Conservation (phyloP, 1,140 invertebrate species). For the Octopus sinensis region DNA sequence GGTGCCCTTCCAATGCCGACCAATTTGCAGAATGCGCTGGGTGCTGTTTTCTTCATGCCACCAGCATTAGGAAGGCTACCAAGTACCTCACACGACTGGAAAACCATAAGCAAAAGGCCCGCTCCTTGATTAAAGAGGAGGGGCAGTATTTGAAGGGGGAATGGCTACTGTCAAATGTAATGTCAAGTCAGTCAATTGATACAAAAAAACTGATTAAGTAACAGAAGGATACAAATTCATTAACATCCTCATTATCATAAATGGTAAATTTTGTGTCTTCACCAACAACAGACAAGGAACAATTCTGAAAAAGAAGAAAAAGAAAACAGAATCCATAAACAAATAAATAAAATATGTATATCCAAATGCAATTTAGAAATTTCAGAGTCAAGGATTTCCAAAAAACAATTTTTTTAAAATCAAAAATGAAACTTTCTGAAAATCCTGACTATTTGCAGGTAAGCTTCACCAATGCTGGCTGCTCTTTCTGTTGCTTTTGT, state of each 20-base stretch:
- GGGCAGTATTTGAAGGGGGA: not conserved
- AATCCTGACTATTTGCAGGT: no score
- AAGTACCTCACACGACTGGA: not conserved
- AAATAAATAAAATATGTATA: not conserved
- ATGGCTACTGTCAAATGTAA: not conserved
- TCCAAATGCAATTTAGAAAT: no score
- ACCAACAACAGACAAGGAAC: constrained; percentile 87
- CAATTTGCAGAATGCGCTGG: not conserved
- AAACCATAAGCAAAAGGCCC: not conserved
- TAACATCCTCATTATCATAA: constrained; percentile 74
- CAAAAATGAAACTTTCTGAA: no score
- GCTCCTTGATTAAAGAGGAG: not conserved
- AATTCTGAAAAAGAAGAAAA: constrained; percentile 67
- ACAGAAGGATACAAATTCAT: constrained; percentile 61
- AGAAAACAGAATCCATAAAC: constrained; percentile 11
- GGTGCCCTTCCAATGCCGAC: no score
- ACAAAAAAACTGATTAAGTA: not conserved
- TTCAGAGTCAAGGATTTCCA: no score
- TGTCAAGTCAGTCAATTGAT: not conserved
- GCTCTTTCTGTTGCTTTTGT: no score
- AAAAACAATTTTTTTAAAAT: no score
- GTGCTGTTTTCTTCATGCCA: not conserved
- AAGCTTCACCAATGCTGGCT: no score
- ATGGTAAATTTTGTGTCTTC: constrained; percentile 76
- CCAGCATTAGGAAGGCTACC: not conserved